Evolutionary conservation across 2,888 invertebrate genomes (phyloP), one percentile per base, ranked within the genome.

Genomic region (Hypomecis punctinalis): DNA sequence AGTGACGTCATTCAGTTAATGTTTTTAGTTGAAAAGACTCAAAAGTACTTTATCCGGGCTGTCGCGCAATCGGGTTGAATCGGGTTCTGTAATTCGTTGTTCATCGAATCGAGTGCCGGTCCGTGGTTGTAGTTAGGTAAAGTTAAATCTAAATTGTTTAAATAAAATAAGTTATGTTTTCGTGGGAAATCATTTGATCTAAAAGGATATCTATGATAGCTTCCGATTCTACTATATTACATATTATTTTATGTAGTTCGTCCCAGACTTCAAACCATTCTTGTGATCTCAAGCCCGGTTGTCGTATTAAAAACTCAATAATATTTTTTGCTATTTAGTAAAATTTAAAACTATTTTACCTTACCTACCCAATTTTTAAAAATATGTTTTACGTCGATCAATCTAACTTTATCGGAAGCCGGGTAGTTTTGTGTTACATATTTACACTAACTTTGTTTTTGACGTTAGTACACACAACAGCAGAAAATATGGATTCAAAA

Each of bases 401-500:
- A 45, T 36, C 5, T 45, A n/a, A 13, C 36, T 9, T 52, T 35
- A 10, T n/a, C 23, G 6, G 4, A 33, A 8, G 11, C 46, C 51
- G 39, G 40, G 60, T 57, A 11, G 36, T 61, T 51, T 36, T 54
- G 13, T 46, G 60, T 60, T 75, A 46, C 23, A 11, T 78, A 35
- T 73, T 86, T 85, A 52, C 80, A 87, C 85, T 81, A 69, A 58
- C 77, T 42, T 62, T 85, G 36, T 65, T 85, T 66, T 67, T 81
- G 63, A 68, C 76, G 43, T 66, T 81, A 76, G 67, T 74, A 23
- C 72, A 70, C 42, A 68, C 68, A 66, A 73, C 72, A 47, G 59
- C 73, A 52, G 69, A 76, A 71, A 83, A 77, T 51, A 91, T 93
- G 88, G 86, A 90, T 72, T 71, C 85, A 43, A 88, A 88, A 75